phyloP scores from a whole-genome alignment of 2,797 vertebrate genomes.

The Argyrosomus regius region DNA sequence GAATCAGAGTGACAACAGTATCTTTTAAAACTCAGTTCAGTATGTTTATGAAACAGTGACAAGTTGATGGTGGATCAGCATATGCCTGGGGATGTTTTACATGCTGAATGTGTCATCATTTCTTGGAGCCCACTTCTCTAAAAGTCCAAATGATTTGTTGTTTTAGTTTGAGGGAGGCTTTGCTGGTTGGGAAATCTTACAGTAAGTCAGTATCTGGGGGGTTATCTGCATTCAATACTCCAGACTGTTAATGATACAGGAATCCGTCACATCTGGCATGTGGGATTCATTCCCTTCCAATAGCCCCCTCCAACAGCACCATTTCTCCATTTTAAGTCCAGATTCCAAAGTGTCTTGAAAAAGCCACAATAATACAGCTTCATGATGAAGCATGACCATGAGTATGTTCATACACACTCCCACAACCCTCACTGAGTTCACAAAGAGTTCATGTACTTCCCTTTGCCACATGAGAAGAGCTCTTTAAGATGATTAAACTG shows the following conservation, averaged over 20 bases:
- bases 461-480: conserved; percentile 4
- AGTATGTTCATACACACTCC: conserved; percentile 41
- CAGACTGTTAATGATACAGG: conserved; percentile 64
- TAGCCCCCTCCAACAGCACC: conserved; percentile 15
- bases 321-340: conserved; percentile 48
- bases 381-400: conserved; percentile 43
- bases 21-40: not conserved
- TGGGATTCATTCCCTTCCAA: conserved; percentile 40
- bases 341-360: conserved; percentile 55
- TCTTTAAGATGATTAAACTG: conserved; percentile 20
- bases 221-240: conserved; percentile 45
- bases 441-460: conserved; percentile 50
- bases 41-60: not conserved
- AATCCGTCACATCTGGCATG: conserved; percentile 70
- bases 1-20: not conserved
- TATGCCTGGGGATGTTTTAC: not conserved
- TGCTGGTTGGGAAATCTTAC: conserved; percentile 41
- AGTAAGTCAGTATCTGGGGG: conserved; percentile 19
- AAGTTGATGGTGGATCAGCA: not conserved
- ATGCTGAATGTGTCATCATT: conserved; percentile 1
- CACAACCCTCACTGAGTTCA: conserved; percentile 45
- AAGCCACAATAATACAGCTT: conserved; percentile 47
- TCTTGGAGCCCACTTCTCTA: conserved; percentile 11
- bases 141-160: conserved; percentile 32
- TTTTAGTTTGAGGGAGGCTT: conserved; percentile 10